These are phyloP conservation scores for Drosophila histrio DNA, from an alignment of 2,888 invertebrate species.

Conservation along the genomic window DNA sequence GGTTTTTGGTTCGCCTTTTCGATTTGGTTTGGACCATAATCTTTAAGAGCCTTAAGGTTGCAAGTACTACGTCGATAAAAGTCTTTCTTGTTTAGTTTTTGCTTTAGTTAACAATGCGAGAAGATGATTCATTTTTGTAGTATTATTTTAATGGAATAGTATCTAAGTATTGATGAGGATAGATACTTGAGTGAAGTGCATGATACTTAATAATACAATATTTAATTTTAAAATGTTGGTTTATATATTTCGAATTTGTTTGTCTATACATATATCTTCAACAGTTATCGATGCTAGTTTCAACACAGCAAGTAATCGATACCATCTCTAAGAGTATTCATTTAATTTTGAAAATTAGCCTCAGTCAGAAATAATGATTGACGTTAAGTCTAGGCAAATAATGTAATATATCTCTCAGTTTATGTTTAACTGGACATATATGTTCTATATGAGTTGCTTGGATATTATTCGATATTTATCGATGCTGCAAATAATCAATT, in stretches of 20 bases:
- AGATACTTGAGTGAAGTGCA: background rate
- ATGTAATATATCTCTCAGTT: background rate
- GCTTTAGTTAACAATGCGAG: background rate
- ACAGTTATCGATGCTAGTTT: too few species aligned
- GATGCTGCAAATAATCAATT: background rate
- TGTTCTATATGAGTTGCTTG: too few species aligned
- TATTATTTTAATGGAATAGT: background rate
- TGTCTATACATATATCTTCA: too few species aligned
- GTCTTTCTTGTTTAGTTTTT: conserved; percentile 4
- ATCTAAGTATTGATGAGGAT: background rate
- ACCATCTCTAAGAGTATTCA: too few species aligned
- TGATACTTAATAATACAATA: background rate
- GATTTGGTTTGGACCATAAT: conserved; percentile 11
- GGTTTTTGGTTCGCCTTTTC: conserved; percentile 12
- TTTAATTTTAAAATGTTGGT: background rate
- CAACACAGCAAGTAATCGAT: background rate
- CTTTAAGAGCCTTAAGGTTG: conserved; percentile 19
- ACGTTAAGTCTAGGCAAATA: too few species aligned
- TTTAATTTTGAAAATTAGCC: too few species aligned
- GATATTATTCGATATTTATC: background rate
- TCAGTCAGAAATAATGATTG: too few species aligned
- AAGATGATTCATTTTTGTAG: background rate
- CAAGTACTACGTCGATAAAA: conserved; percentile 27
- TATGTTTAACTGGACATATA: too few species aligned
- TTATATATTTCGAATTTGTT: background rate